Base-by-base conservation (phyloP, 1,140 invertebrate genomes). In the Pogonomyrmex barbatus region DNA sequence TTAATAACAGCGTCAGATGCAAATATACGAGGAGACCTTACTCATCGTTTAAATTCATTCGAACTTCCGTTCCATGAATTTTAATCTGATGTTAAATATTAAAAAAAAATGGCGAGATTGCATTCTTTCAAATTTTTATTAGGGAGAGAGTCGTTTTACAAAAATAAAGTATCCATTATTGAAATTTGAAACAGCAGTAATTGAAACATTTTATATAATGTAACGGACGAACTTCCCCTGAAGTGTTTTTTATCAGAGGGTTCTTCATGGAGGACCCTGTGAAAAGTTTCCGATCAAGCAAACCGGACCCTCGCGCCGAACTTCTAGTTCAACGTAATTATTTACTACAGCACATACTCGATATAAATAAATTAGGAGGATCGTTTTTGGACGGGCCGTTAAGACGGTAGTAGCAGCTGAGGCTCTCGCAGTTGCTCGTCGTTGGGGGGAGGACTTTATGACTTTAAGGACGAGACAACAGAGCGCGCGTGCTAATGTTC, bases 301-400 rank as follows among this genome's bases (percentile, higher is more conserved):
- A 77, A 14, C 54, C 17, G 54, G 12, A n/a, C 4, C 47, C 30
- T 14, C n/a, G 54, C 17, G 54, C 42, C 45, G 8, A 75, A 83
- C 42, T 83, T 75, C 5, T n/a, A 17, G 12, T 10, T 30, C 39
- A 33, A 54, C 12, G 42, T 39, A 75, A 83, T 83, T 83, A 83
- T 83, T 83, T 83, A 39, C 30, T 39, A n/a, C 47, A 60, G 42
- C 30, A 8, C 58, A 33, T 17, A 56, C 52, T 73, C 70, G 42
- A 12, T 81, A 45, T 83, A 83, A 83, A 83, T 83, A 83, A 83
- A 73, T 73, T 83, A 83, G 79, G 39, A 12, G 78, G 24, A 50
- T 70, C 63, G 79, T 73, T 83, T 83, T 83, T 75, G 79, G 68
- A 83, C n/a, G 42, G 4, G 42, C 30, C n/a, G 68, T 75, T 75